phyloP scores from a whole-genome alignment of 2,113 vertebrate genomes.

The Dipodomys spectabilis region DNA sequence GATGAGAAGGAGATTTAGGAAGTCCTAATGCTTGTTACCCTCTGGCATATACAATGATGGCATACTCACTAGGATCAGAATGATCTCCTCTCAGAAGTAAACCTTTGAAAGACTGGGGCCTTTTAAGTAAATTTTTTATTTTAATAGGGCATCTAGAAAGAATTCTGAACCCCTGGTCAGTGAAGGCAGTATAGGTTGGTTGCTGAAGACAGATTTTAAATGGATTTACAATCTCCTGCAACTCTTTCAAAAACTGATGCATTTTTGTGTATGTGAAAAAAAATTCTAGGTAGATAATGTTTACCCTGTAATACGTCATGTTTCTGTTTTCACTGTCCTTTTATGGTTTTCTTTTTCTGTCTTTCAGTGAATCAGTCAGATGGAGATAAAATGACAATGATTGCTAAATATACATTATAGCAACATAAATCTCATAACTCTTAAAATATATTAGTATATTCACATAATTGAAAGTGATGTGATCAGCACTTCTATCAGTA shows the following conservation, averaged over 20 bases:
- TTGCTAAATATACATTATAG: background rate
- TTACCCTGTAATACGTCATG: background rate
- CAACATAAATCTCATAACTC: background rate
- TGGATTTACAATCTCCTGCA: conserved; percentile 34
- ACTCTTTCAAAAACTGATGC: background rate
- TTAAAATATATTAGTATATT: background rate
- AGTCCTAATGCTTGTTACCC: conserved; percentile 21
- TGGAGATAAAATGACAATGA: background rate
- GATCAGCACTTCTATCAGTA: too few relatives aligned
- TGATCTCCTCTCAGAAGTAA: conserved; percentile 50
- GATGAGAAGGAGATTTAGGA: conserved; percentile 34
- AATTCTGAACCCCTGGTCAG: conserved; percentile 53
- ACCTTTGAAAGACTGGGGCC: conserved; percentile 5
- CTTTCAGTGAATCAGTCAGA: background rate
- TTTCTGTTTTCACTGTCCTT: background rate
- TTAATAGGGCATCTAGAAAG: conserved; percentile 48
- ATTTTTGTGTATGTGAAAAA: conserved; percentile 28
- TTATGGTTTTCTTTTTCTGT: background rate
- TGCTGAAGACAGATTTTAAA: conserved; percentile 54
- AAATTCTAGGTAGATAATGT: background rate
- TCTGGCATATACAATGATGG: conserved; percentile 48
- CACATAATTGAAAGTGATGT: background rate
- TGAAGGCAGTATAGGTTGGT: background rate
- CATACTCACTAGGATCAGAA: conserved; percentile 26
- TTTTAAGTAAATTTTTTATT: background rate